Conservation (phyloP, 1,140 invertebrate genomes). For the Pectinophora gossypiella region DNA sequence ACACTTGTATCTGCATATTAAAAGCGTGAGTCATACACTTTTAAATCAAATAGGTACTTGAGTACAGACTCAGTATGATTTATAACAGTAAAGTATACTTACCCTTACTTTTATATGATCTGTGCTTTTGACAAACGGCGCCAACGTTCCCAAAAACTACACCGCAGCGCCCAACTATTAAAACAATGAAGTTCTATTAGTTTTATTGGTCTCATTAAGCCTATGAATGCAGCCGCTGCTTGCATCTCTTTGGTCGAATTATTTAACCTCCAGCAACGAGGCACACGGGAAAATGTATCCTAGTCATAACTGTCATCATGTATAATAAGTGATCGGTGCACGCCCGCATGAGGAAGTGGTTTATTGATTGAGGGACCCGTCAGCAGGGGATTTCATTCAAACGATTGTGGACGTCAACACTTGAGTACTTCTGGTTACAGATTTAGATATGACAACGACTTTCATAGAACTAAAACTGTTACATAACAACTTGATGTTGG, state of each 20-base stretch:
- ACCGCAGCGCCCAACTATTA: slow-evolving; percentile 23
- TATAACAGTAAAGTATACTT: too few species aligned
- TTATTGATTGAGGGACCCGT: slow-evolving; percentile 59
- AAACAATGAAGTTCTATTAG: slow-evolving; percentile 56
- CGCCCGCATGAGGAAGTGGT: slow-evolving; percentile 65
- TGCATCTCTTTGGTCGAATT: slow-evolving; percentile 52
- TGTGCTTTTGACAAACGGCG: too few species aligned
- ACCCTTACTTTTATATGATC: too few species aligned
- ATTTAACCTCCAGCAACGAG: slow-evolving; percentile 57
- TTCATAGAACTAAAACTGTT: neutral
- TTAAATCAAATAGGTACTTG: too few species aligned
- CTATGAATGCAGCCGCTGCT: slow-evolving; percentile 17
- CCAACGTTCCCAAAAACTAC: too few species aligned
- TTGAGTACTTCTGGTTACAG: slow-evolving; percentile 9
- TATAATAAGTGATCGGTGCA: slow-evolving; percentile 50
- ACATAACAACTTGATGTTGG: neutral
- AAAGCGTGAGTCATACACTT: neutral
- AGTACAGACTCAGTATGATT: too few species aligned
- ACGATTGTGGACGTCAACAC: slow-evolving; percentile 45
- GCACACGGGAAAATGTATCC: slow-evolving; percentile 58
- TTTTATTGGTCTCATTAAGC: slow-evolving; percentile 61
- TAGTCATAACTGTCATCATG: slow-evolving; percentile 60
- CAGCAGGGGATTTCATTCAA: slow-evolving; percentile 36
- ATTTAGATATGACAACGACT: neutral
- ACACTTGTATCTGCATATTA: neutral